Evolutionary conservation across 2,113 vertebrate genomes (phyloP).

Genomic region (Dissostichus mawsoni): DNA sequence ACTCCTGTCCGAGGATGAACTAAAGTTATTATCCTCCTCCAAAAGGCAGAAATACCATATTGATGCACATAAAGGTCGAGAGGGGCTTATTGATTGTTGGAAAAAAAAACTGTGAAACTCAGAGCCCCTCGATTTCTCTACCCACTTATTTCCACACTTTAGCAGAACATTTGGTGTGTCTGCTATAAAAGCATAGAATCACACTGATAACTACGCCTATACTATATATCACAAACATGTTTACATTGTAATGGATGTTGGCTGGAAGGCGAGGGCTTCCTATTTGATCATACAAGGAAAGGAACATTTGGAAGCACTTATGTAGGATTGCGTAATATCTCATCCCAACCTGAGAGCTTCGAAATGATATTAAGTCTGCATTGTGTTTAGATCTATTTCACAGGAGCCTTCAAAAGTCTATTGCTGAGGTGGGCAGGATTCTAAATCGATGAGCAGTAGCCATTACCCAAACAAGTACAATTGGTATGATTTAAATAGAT

Average conservation of each 20-base stretch:
- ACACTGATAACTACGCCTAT: background rate
- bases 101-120: slow-evolving; percentile 54
- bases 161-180: slow-evolving; percentile 38
- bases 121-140: slow-evolving; percentile 44
- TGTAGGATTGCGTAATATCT: slow-evolving; percentile 44
- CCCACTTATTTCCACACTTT: slow-evolving; percentile 23
- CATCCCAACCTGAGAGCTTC: slow-evolving; percentile 35
- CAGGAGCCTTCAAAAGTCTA: slow-evolving; percentile 1
- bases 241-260: slow-evolving; percentile 47
- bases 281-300: slow-evolving; percentile 49
- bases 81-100: slow-evolving; percentile 72
- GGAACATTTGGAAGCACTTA: slow-evolving; percentile 42
- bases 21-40: slow-evolving; percentile 56
- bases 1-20: slow-evolving; percentile 58
- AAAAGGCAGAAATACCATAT: slow-evolving; percentile 75
- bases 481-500: slow-evolving; percentile 18
- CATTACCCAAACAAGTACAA: background rate
- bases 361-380: slow-evolving; percentile 52
- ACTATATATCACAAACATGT: slow-evolving; percentile 41
- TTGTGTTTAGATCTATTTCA: slow-evolving; percentile 48
- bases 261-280: slow-evolving; percentile 40
- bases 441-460: slow-evolving; percentile 14
- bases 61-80: slow-evolving; percentile 75
- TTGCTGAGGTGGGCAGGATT: slow-evolving; percentile 16
- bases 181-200: slow-evolving; percentile 33